phyloP scores from a whole-genome alignment of 1,140 invertebrate genomes.

The Philotrypesis tridentata region DNA sequence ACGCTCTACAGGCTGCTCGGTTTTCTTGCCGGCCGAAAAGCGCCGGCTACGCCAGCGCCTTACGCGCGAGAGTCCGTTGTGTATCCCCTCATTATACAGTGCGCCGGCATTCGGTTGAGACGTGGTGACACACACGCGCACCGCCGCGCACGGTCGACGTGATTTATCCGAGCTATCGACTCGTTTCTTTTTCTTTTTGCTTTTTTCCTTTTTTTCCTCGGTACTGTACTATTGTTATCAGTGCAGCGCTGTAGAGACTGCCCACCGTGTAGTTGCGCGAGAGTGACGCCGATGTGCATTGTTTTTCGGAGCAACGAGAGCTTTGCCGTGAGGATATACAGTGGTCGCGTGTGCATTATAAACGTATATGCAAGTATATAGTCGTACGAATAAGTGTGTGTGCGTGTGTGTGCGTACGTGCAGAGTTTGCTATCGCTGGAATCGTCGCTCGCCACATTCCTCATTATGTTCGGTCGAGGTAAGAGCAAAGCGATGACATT shows the following conservation, averaged over 20 bases:
- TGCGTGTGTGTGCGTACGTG: too few species aligned
- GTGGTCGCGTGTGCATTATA: background rate
- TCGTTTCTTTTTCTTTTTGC: background rate
- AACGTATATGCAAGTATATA: background rate
- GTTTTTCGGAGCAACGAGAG: background rate
- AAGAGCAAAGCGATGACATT: background rate
- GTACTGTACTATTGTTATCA: too few species aligned
- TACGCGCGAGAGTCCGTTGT: too few species aligned
- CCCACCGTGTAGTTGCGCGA: too few species aligned
- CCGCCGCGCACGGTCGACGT: background rate
- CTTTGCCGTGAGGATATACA: background rate
- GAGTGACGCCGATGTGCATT: too few species aligned
- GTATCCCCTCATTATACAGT: background rate
- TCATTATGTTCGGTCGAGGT: background rate
- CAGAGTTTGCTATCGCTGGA: background rate
- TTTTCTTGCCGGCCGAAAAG: constrained; percentile 15
- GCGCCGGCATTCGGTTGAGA: constrained; percentile 2
- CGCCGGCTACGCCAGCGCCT: constrained; percentile 1
- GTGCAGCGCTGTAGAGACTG: too few species aligned
- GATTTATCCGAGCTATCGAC: background rate
- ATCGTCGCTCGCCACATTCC: background rate
- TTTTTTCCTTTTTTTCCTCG: background rate
- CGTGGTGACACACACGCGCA: constrained; percentile 9
- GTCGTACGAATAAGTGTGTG: too few species aligned
- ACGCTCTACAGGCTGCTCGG: background rate